Evolutionary conservation across 2,888 invertebrate genomes (phyloP).

Genomic region (Polietes domitor): DNA sequence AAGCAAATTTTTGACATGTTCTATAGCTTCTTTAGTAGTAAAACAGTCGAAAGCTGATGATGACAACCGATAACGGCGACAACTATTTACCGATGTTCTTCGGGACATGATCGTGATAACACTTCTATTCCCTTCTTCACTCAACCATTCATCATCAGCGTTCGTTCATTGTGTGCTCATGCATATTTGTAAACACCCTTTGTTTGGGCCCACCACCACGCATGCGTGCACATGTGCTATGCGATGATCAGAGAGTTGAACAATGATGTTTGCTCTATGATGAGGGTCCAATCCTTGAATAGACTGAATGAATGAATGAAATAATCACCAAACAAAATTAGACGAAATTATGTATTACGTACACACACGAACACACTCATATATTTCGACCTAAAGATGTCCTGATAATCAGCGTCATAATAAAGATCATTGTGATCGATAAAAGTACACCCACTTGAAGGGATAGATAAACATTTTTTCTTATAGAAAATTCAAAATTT

Average conservation of each 20-base stretch:
- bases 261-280: slow-evolving; percentile 33
- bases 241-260: neutral
- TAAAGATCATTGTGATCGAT: slow-evolving; percentile 33
- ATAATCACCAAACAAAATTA: neutral
- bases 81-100: slow-evolving; percentile 27
- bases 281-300: slow-evolving; percentile 59
- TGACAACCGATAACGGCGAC: slow-evolving; percentile 25
- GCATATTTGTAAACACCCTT: neutral
- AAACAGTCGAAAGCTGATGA: no score
- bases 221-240: slow-evolving; percentile 4
- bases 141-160: no score
- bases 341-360: slow-evolving; percentile 34
- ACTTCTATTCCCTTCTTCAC: neutral
- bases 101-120: slow-evolving; percentile 12
- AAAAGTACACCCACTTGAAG: slow-evolving; percentile 56
- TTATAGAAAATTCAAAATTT: neutral
- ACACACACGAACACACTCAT: no score
- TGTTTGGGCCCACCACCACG: neutral
- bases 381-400: slow-evolving; percentile 26
- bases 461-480: slow-evolving; percentile 10
- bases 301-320: neutral
- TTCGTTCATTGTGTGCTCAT: no score
- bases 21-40: no score
- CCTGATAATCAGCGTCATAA: neutral
- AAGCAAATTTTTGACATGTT: no score